Evolutionary conservation across 2,888 invertebrate species (phyloP), one percentile per base, ranked within the genome.

Genomic region (Dioctria rufipes): DNA sequence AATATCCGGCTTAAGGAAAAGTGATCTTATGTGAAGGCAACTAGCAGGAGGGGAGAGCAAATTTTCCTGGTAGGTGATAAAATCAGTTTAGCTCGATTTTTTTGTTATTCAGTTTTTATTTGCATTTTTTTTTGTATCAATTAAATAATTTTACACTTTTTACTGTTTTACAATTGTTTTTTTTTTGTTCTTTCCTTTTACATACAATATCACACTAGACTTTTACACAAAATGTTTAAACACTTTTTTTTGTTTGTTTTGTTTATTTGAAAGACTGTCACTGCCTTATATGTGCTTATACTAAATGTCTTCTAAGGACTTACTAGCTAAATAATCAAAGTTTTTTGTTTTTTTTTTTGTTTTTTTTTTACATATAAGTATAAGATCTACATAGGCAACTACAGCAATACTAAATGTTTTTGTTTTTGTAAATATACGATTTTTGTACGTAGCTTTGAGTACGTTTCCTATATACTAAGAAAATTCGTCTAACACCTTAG

Each of bases 401-500:
- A 67, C 49, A 11, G 8, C 8, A 60, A 46, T 67, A 67, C 13
- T 5, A 42, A 67, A 25, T 6, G 25, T 25, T 25, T 25, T 25
- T 25, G 25, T 25, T 25, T 25, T 46, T 46, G 49, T 46, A 46
- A 6, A 46, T 67, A 67, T n/a, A 67, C 46, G 42, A 8, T 60
- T 25, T 2, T 25, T 13, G 5, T 8, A 13, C 11, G 5, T 13
- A 60, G 11, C 11, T 60, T n/a, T 60, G 67, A 25, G 43, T 46
- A 46, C 67, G 40, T 42, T 8, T 67, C 67, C 25, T 67, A 25
- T 40, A 67, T 25, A 2, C 13, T 46, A 67, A 46, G 43, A 67
- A 67, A 67, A 67, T 46, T 67, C 25, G 42, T 67, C 67, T 67
- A 67, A 67, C 67, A 9, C 67, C 67, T 43, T 67, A 67, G 13